phyloP scores from a whole-genome alignment of 2,113 vertebrate genomes.

The Lichenostomus cassidix region DNA sequence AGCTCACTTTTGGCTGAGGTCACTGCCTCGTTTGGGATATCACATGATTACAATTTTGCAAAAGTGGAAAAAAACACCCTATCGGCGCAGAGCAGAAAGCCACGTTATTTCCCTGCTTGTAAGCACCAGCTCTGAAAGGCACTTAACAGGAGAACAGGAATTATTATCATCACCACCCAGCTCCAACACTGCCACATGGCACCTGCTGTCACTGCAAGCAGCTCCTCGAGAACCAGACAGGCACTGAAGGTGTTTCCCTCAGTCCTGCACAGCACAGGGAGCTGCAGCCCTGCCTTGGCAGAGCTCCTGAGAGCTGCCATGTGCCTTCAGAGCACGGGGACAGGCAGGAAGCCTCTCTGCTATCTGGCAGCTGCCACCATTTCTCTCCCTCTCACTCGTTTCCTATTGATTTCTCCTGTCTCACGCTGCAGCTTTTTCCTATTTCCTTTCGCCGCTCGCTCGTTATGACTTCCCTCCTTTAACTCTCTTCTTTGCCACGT shows the following conservation, averaged over 20 bases:
- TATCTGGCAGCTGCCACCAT: conserved; percentile 27
- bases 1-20: background rate
- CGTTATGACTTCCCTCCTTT: background rate
- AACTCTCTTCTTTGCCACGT: background rate
- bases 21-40: background rate
- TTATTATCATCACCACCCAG: fast-evolving
- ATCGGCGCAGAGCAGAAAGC: background rate
- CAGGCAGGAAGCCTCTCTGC: conserved; percentile 35
- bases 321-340: background rate
- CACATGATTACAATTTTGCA: background rate
- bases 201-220: background rate
- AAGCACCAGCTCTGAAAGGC: background rate
- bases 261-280: background rate
- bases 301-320: fast-evolving
- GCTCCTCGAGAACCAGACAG: background rate
- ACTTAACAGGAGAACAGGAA: background rate
- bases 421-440: conserved; percentile 55
- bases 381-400: conserved; percentile 15
- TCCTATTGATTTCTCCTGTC: conserved; percentile 35
- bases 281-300: background rate
- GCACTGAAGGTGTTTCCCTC: fast-evolving
- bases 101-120: too few relatives aligned
- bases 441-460: conserved; percentile 2
- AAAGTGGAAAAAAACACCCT: background rate
- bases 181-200: fast-evolving